Conservation (phyloP, 2,888 invertebrate species). For the Strigamia maritima region DNA sequence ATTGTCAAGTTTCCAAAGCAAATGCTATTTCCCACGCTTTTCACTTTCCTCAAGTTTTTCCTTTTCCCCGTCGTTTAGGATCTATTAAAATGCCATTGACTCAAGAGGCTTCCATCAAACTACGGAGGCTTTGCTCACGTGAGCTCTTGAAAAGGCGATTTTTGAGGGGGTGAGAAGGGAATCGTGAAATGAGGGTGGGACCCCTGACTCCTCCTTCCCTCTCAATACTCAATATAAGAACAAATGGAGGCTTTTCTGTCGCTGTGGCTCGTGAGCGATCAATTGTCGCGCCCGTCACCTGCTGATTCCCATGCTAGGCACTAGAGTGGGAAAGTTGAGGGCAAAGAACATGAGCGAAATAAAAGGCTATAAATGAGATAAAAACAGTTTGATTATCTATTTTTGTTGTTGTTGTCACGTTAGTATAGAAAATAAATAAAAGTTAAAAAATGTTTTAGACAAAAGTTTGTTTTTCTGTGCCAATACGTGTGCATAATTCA, state of each 20-base stretch:
- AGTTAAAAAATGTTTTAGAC: neutral
- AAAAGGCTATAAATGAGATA: neutral
- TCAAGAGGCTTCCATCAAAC: conserved; percentile 19
- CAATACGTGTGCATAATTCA: conserved; percentile 6
- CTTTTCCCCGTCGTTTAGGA: conserved; percentile 9
- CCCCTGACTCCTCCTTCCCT: neutral
- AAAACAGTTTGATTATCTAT: neutral
- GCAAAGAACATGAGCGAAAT: neutral
- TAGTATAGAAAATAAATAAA: neutral
- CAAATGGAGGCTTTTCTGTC: conserved; percentile 15
- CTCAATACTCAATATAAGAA: conserved; percentile 1
- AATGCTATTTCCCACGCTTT: conserved; percentile 7
- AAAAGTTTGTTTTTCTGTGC: neutral
- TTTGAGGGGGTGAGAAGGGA: neutral
- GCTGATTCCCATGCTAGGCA: conserved; percentile 4
- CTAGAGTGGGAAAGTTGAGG: neutral
- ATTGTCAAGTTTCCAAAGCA: neutral
- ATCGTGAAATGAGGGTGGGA: neutral
- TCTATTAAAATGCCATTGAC: conserved; percentile 19
- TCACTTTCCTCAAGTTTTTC: conserved; percentile 11
- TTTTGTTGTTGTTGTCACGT: neutral
- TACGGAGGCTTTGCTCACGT: conserved; percentile 11
- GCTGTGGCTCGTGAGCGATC: conserved; percentile 7
- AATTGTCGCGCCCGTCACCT: neutral
- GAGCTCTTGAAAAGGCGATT: conserved; percentile 7